Evolutionary conservation across 1,140 invertebrate genomes (phyloP).

Genomic region (Macrobrachium nipponense): DNA sequence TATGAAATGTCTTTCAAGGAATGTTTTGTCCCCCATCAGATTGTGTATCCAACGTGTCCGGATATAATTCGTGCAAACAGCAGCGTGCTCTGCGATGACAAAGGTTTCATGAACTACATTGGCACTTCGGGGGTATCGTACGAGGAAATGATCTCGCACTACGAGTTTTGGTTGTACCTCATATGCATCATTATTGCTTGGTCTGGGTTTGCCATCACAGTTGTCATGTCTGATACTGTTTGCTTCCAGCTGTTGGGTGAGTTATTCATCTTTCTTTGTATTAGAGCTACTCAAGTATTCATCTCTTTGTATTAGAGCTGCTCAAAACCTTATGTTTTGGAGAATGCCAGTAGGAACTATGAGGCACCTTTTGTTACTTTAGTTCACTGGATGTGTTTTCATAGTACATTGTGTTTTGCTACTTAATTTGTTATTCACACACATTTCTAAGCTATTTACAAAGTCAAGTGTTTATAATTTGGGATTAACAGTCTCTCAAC

Average conservation of each 20-base stretch:
- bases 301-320: no score
- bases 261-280: not conserved
- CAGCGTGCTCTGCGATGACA: conserved; percentile 26
- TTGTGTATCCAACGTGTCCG: not conserved
- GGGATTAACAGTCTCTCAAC: no score
- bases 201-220: conserved; percentile 85
- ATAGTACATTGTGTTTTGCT: no score
- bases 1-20: not conserved
- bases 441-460: no score
- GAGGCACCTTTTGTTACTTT: no score
- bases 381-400: no score
- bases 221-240: conserved; percentile 84
- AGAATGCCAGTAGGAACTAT: no score
- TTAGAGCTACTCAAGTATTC: no score
- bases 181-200: conserved; percentile 78
- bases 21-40: not conserved
- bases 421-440: no score
- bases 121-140: conserved; percentile 44
- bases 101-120: conserved; percentile 50
- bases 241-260: conserved; percentile 84
- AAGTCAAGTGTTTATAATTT: no score
- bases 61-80: not conserved
- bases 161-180: conserved; percentile 63
- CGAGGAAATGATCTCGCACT: conserved; percentile 44
- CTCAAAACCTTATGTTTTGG: no score